Conservation (phyloP, 2,888 invertebrate genomes). For the Neocrepidodera transversa region DNA sequence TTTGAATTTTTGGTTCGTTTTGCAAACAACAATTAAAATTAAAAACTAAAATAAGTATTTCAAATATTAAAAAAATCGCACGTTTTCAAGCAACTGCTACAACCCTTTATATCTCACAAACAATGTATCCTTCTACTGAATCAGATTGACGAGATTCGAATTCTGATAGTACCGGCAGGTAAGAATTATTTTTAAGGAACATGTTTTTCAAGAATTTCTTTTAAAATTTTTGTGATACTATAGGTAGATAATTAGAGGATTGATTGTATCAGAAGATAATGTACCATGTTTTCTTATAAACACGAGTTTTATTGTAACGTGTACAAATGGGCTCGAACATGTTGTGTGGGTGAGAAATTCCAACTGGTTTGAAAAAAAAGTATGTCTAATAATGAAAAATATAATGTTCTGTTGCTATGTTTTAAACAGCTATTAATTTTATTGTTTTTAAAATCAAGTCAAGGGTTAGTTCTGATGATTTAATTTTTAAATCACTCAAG, state of each 20-base stretch:
- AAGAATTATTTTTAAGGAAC: background rate
- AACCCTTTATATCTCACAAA: background rate
- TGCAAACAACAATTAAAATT: too few species aligned
- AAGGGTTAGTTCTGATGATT: too few species aligned
- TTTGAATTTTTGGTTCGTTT: too few species aligned
- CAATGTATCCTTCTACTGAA: background rate
- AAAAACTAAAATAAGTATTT: too few species aligned
- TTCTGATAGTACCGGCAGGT: background rate
- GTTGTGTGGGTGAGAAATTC: constrained; percentile 3
- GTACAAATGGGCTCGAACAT: background rate
- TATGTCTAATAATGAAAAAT: constrained; percentile 2
- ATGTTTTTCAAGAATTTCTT: background rate
- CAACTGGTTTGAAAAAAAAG: background rate
- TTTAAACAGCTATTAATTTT: too few species aligned
- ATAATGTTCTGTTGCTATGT: too few species aligned
- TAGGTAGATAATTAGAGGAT: background rate
- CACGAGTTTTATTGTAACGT: constrained; percentile 9
- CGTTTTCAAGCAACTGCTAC: too few species aligned
- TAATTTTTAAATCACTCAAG: too few species aligned
- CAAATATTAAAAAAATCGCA: too few species aligned
- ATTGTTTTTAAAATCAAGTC: too few species aligned
- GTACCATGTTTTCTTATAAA: constrained; percentile 1
- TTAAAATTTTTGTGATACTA: background rate
- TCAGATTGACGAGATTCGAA: constrained; percentile 1
- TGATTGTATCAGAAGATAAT: background rate